Base-by-base conservation (phyloP, 2,797 vertebrate genomes). In the Labroides dimidiatus region DNA sequence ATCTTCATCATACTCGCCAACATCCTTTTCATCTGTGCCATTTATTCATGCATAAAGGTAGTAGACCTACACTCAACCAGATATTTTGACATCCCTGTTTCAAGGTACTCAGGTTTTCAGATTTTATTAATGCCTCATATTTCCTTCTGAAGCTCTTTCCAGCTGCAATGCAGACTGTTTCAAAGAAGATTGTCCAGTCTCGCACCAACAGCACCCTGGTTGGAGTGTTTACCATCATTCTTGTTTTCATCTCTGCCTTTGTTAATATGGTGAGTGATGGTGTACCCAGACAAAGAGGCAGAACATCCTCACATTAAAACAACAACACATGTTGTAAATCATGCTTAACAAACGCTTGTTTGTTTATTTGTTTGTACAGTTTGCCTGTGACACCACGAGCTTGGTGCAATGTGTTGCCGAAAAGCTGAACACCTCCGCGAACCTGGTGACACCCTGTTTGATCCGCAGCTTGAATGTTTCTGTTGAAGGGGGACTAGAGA, bases 41-140 rank as follows among this genome's bases (percentile, higher is more conserved):
- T 97, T 88, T 97, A 97, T 85, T 97, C 96, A 73, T 98, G 96
- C 37, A 89, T 96, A 75, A 94, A 96, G 67, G 97, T 98, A 88
- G 27, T 80, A 84, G 33, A 70, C 24, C 41, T 49, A 44, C 19
- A 33, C 48, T 42, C 19, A 8, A 39, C 68, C 33, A 30, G 23
- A 55, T 36, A 6, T 54, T 50, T 41, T 20, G 6, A 21, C 4
- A 7, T 56, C 6, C 11, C 0, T 36, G 6, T 11, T 8, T 54
- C 30, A 33, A 33, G 8, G 30, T 68, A 11, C 4, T 20, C 36
- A 0, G 14, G 10, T 55, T 14, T 47, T 27, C 39, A n/a, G 10
- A 24, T 1, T 9, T 27, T 1, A n/a, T 50, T 33, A 54, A 56
- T 51, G 3, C 0, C 65, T 44, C 39, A 1, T 68, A 1, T 11